A percentile compares a stretch with the other conserved stretches of the same genome.
Evolutionary conservation across 1,140 invertebrate species (phyloP).

Genomic region (Drosophila cardini): DNA sequence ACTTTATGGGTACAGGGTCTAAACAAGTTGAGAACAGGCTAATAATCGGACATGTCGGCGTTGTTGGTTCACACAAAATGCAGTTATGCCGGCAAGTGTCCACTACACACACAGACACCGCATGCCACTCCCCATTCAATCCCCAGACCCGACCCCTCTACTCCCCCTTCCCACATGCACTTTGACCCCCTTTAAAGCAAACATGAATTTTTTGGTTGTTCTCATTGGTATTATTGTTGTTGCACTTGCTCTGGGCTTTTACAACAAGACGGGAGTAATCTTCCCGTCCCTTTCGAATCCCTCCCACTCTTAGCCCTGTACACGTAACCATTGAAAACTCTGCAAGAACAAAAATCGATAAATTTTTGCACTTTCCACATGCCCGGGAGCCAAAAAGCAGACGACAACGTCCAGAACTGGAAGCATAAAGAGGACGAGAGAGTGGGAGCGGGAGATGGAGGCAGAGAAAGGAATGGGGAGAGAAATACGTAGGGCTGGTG

Average conservation of each 20-base stretch:
- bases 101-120: conserved; percentile 3
- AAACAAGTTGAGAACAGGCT: neutral
- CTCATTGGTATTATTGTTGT: conserved; percentile 4
- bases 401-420: neutral
- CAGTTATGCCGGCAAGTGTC: conserved; percentile 11
- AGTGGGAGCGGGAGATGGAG: neutral
- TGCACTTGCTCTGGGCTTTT: conserved; percentile 11
- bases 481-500: too few relatives aligned
- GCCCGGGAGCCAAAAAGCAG: conserved; percentile 30
- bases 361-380: conserved; percentile 56
- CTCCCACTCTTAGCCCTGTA: neutral
- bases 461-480: neutral
- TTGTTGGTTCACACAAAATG: conserved; percentile 30
- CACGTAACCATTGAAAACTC: conserved; percentile 31
- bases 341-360: conserved; percentile 59
- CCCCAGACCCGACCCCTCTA: neutral
- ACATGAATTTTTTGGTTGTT: conserved; percentile 14
- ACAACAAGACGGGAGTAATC: conserved; percentile 16
- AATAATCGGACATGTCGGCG: conserved; percentile 44
- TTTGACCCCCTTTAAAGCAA: neutral
- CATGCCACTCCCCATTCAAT: too few relatives aligned
- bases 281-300: neutral
- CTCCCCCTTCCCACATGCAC: neutral
- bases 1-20: neutral
- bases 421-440: neutral